Evolutionary conservation across 2,888 invertebrate genomes (phyloP), one percentile per base, ranked within the genome.

Genomic region (Mythimna impura): DNA sequence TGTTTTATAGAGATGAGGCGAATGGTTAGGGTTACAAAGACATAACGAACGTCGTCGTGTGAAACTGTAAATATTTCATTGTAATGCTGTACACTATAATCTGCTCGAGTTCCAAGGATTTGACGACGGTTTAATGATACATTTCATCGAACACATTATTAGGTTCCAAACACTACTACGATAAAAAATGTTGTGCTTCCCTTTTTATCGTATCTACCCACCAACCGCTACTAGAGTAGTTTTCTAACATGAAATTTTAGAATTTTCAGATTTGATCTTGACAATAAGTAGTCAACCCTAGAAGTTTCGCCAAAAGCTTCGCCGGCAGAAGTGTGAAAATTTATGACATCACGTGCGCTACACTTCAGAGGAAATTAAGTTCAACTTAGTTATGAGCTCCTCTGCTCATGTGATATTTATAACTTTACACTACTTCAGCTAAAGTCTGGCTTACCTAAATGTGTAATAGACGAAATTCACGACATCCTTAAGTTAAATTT

Each of bases 281-380:
- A 25, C 14, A 36, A 52, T 40, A n/a, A n/a, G n/a, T n/a, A 55
- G 14, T 10, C 62, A 75, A 47, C 68, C 63, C 58, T 78, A 75
- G 34, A 60, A 68, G 30, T 58, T 87, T 85, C 87, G 88, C 87
- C 86, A 87, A 78, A 70, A 66, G 20, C 62, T 30, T 10, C 14
- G 66, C 62, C 40, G 76, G 47, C 25, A 73, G 70, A 84, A 76
- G 86, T 84, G 85, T 83, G 78, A 76, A 86, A 89, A 89, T 89
- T 88, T 89, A 91, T 87, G 87, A 86, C 84, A 83, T 88, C 87
- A 89, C 87, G 84, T 86, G 86, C 81, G 73, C 74, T 80, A 78
- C 75, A 78, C 76, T 78, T 54, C 71, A 64, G 82, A 81, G 87
- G 88, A 89, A 89, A 91, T 90, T 89, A 90, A 90, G 86, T 89